Evolutionary conservation across 1,140 invertebrate genomes (phyloP), one percentile per base, ranked within the genome.

Genomic region (Drosophila quadrilineata): DNA sequence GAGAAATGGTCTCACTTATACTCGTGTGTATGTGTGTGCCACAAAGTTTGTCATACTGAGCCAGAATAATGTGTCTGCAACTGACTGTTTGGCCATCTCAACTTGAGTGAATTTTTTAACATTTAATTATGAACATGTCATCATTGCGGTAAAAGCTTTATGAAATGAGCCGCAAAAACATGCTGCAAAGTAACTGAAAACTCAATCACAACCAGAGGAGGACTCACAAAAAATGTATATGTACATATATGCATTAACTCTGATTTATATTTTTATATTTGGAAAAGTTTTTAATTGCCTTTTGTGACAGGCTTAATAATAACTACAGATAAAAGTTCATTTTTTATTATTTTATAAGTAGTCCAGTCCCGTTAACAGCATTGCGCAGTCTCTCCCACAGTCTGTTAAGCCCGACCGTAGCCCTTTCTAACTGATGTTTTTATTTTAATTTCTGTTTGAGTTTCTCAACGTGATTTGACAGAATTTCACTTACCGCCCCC

Each of bases 101-200:
- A 21, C 43, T 70, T 56, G 72, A 73, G 77, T 76, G 71, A 76
- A 76, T 84, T 85, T n/a, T n/a, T 84, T 40, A 76, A 82, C 77
- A 82, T 82, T 82, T 84, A 84, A 82, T 82, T 82, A 82, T 82
- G 77, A 84, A 74, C 77, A 82, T 82, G 77, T 77, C 77, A n/a
- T n/a, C n/a, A 73, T 77, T 76, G 73, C 70, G 64, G 65, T 74
- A 84, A 84, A 69, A 82, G 76, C 72, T 82, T 84, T 82, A 76
- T 69, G 59, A 82, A 82, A 82, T 72, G 68, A 76, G 56, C 43
- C 50, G 54, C 54, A 80, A 68, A 65, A 58, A 71, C 54, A 56
- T 41, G 31, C 54, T 65, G 52, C 29, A 71, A 52, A 50, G 28
- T 28, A 35, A 19, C 29, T 31, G 43, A 67, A 71, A 60, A 41